Percentiles rank a stretch among this genome's conserved stretches.
These are phyloP conservation scores for Ariolimax columbianus DNA, from an alignment of 2,888 invertebrate species.

Conservation along the genomic window DNA sequence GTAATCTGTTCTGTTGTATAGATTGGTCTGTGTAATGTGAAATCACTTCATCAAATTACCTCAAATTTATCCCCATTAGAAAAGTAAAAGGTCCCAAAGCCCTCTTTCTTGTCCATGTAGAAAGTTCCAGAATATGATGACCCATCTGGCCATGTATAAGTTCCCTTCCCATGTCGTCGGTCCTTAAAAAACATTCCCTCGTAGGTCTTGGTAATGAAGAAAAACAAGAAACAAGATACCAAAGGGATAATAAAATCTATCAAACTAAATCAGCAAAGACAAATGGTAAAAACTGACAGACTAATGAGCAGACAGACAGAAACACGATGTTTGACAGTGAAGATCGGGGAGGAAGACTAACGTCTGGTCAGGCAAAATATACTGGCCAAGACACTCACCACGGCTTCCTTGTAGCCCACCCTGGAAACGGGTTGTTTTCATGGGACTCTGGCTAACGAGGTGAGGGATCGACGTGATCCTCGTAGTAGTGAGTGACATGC, in stretches of 20 bases:
- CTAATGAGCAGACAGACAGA: neutral
- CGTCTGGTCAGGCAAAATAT: too few species aligned
- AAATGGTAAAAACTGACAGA: too few species aligned
- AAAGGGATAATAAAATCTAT: neutral
- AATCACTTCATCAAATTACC: slow-evolving; percentile 66
- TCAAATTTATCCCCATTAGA: slow-evolving; percentile 75
- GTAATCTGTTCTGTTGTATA: too few species aligned
- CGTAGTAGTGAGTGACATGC: too few species aligned
- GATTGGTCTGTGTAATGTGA: too few species aligned
- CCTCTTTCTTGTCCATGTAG: slow-evolving; percentile 78
- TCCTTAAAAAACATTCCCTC: slow-evolving; percentile 76
- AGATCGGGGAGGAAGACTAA: too few species aligned
- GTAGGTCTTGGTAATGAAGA: slow-evolving; percentile 68
- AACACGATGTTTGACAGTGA: too few species aligned
- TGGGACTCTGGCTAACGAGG: too few species aligned
- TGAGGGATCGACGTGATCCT: too few species aligned
- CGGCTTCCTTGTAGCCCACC: too few species aligned
- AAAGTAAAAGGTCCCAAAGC: slow-evolving; percentile 75
- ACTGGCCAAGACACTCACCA: too few species aligned
- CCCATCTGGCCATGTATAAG: slow-evolving; percentile 76
- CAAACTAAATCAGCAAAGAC: neutral
- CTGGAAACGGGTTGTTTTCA: too few species aligned
- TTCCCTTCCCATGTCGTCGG: slow-evolving; percentile 76
- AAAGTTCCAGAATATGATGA: slow-evolving; percentile 74
- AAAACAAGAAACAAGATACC: neutral